Conservation (phyloP, 2,113 vertebrate genomes). For the Poicephalus gulielmi region DNA sequence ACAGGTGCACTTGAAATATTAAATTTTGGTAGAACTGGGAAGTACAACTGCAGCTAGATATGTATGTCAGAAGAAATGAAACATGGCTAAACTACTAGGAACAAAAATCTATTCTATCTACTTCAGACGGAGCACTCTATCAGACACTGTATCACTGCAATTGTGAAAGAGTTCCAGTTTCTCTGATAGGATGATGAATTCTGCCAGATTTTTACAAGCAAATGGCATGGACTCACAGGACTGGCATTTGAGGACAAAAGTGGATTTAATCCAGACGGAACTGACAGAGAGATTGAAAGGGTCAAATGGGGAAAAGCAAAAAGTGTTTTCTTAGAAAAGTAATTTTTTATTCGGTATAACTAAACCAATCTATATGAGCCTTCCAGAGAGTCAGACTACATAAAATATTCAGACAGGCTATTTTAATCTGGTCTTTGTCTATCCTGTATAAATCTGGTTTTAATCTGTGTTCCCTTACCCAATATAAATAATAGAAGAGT, state of each 20-base stretch:
- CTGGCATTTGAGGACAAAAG: constrained; percentile 9
- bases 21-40: constrained; percentile 9
- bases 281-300: constrained; percentile 28
- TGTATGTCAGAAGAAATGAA: background rate
- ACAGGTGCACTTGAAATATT: constrained; percentile 31
- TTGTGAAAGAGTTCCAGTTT: background rate
- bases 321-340: constrained; percentile 28
- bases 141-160: background rate
- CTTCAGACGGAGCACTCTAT: background rate
- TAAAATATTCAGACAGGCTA: constrained; percentile 49
- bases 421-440: constrained; percentile 24
- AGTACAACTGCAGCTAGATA: background rate
- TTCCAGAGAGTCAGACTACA: background rate
- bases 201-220: constrained; percentile 33
- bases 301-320: background rate
- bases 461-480: constrained; percentile 7
- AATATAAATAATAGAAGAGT: constrained; percentile 29
- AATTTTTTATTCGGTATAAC: constrained; percentile 19
- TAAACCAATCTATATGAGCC: background rate
- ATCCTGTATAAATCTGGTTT: constrained; percentile 17
- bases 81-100: background rate
- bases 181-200: background rate
- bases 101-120: background rate
- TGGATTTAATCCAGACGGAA: constrained; percentile 36
- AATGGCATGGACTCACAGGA: background rate